Percentiles rank a stretch among this genome's conserved stretches.
Evolutionary conservation across 2,888 invertebrate genomes (phyloP).

Genomic region (Drosophila lutescens): DNA sequence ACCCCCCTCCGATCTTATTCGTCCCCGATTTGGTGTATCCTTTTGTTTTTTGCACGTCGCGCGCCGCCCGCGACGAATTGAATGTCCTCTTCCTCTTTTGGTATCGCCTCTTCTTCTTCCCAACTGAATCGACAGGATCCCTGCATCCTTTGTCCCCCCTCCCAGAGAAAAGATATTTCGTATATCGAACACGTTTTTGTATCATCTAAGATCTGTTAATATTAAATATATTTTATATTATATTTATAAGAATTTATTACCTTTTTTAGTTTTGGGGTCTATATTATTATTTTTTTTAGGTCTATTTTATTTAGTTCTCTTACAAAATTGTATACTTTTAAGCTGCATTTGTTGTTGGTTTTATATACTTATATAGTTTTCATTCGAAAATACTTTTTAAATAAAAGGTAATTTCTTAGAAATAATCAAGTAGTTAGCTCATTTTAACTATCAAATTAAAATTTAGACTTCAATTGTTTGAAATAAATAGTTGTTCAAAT

Average conservation of each 20-base stretch:
- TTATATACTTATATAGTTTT: neutral
- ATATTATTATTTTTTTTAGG: too few species aligned
- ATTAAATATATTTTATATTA: too few species aligned
- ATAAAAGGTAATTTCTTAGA: neutral
- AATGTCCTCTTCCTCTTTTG: neutral
- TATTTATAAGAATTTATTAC: too few species aligned
- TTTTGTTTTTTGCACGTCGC: slow-evolving; percentile 73
- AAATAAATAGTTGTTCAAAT: too few species aligned
- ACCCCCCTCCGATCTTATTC: slow-evolving; percentile 13
- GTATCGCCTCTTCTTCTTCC: neutral
- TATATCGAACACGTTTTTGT: neutral
- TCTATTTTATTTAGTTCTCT: neutral
- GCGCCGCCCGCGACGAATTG: slow-evolving; percentile 69
- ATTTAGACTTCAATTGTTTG: too few species aligned
- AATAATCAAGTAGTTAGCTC: neutral
- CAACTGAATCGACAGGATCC: neutral
- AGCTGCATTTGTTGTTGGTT: neutral
- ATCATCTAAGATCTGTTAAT: too few species aligned
- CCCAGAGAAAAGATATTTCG: neutral
- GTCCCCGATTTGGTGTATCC: slow-evolving; percentile 36
- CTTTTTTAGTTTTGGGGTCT: too few species aligned
- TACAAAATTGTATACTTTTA: neutral
- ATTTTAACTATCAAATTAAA: neutral
- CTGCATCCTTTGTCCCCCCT: neutral
- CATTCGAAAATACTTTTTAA: neutral